These are phyloP conservation scores for Antigone vipio DNA, from an alignment of 2,113 vertebrate species.

Conservation along the genomic window DNA sequence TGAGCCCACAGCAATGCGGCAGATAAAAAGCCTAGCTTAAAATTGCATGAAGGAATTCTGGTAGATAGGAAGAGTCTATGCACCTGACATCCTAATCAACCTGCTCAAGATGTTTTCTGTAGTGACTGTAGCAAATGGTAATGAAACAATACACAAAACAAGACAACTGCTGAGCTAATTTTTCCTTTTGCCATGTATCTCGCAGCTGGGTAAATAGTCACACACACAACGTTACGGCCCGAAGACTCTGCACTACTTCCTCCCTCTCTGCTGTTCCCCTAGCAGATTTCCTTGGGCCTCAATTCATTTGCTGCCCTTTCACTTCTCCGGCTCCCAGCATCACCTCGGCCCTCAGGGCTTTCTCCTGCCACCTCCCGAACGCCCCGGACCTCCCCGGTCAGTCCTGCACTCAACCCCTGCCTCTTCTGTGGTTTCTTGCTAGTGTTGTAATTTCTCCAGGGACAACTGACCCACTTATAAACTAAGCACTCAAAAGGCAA, in stretches of 20 bases:
- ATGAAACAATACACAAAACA: not conserved
- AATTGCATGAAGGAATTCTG: not conserved
- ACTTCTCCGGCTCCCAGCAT: not conserved
- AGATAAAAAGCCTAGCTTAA: not conserved
- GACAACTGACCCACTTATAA: not conserved
- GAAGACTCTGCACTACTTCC: not conserved
- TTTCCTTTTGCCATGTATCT: not conserved
- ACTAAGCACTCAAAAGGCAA: not conserved
- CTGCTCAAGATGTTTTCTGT: not conserved
- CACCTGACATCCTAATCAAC: not conserved
- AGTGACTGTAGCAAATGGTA: not conserved
- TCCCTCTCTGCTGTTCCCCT: not conserved
- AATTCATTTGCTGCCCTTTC: not conserved
- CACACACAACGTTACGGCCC: not conserved
- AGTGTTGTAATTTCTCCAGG: not conserved
- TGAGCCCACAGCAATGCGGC: not conserved
- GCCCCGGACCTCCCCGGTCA: not conserved
- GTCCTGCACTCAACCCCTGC: not conserved
- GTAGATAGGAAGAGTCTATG: not conserved
- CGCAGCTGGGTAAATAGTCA: not conserved
- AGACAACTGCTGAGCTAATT: not conserved
- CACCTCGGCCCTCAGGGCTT: not conserved
- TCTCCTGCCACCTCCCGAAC: rapidly evolving
- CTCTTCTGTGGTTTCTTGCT: not conserved
- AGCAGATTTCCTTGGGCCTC: not conserved